Evolutionary conservation across 2,113 vertebrate species (phyloP), one percentile per base, ranked within the genome.

Genomic region (Prochilodus magdalenae): DNA sequence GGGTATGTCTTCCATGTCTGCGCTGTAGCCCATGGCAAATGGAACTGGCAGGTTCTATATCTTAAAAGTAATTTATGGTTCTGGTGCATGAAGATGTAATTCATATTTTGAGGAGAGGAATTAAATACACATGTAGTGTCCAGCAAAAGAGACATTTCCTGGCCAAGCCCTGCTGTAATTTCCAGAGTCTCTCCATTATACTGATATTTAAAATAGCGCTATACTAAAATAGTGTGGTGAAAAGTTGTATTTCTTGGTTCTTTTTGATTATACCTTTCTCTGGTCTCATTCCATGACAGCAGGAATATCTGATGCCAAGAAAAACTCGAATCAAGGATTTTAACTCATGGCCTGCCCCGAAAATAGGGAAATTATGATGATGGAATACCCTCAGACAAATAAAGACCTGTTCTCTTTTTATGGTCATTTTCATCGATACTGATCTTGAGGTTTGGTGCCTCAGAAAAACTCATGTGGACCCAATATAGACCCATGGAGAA

Each of bases 221-320:
- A n/a, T 1, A 6, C 24, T 24, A 40, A 74, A 90, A 90, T 86
- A 89, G 88, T 87, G 85, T 88, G 88, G 82, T 88, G 71, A 89
- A 86, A 85, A 89, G 85, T 86, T 87, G 90, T 66, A 89, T 89
- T 84, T 85, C 85, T 79, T 69, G 51, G 72, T 86, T 73, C 71
- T 63, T 73, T 73, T 44, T 91, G 90, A 92, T 92, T 90, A 92
- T 85, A 90, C 85, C 89, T 89, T 90, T 89, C 82, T 85, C 86
- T 78, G 82, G 82, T 87, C 73, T 87, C 83, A 70, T 87, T 85
- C 75, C 33, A 51, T 78, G 87, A 51, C 82, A 65, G 83, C 87
- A 77, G 77, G 65, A 83, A 70, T 57, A 63, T 44, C 73, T 80
- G 73, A 63, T 84, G 90, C 91, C 92, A 92, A 92, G 81, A 82